Evolutionary conservation across 2,888 invertebrate genomes (phyloP), one percentile per base, ranked within the genome.

Genomic region (Lamellibrachia satsuma): DNA sequence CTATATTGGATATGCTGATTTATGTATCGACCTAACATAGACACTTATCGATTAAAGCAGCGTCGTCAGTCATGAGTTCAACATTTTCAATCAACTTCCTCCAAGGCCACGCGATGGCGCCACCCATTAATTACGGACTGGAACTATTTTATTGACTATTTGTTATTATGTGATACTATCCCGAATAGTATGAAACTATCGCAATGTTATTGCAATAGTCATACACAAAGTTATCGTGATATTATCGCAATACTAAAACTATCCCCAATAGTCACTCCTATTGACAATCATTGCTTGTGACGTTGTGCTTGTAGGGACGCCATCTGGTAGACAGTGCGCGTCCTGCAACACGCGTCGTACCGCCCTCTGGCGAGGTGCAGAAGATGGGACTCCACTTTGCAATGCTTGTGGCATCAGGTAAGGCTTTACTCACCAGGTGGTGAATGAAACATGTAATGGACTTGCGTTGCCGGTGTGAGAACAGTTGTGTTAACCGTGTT

Each of bases 401-500:
- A 96, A 96, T 93, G 96, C 96, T 3, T 96, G 96, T 94, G 96
- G 96, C 39, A 96, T 96, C 91, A 95, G 96, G 96, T 96, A 93
- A 60, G 93, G 3, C 7, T 4, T 15, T n/a, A 75, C 57, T 75
- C 6, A 22, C n/a, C 22, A n/a, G 75, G 6, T 75, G 22, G 6
- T 22, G 75, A n/a, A 22, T n/a, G n/a, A 75, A 75, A 3, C 22
- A 22, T 15, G 75, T 75, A 75, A 15, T 22, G 6, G 75, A 75
- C 22, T 39, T 39, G 75, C 55, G 55, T 3, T 22, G 22, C 75
- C n/a, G 2, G n/a, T 3, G 15, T n/a, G 15, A 60, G 1, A 39
- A 39, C 39, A 39, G 0, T 39, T 39, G 39, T 39, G 39, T 39
- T 39, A 39, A 39, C 0, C 39, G 39, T 39, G 39, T 39, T 39